Evolutionary conservation across 2,113 vertebrate species (phyloP).

Genomic region (Sander vitreus): DNA sequence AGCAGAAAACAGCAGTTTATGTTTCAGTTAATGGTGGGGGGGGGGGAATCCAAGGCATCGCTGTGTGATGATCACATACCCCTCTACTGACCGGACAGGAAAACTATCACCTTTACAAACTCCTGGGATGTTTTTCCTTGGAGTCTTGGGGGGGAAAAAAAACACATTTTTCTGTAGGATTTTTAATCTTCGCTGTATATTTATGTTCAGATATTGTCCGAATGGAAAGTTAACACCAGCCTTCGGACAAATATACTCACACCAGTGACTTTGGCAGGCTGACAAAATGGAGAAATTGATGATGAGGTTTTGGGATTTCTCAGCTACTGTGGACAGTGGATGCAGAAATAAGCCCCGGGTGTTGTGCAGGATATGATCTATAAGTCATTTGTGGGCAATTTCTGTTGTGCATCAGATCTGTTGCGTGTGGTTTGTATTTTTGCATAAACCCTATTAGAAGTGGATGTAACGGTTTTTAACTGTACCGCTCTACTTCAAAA

Average conservation of each 20-base stretch:
- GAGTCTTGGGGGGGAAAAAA: neutral
- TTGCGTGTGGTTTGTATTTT: neutral
- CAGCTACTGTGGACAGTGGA: neutral
- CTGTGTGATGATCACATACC: neutral
- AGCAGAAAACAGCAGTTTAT: conserved; percentile 12
- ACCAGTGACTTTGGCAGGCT: conserved; percentile 3
- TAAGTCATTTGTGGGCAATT: neutral
- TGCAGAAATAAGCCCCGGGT: neutral
- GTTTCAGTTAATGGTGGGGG: conserved; percentile 22
- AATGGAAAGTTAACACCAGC: conserved; percentile 9
- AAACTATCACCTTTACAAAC: conserved; percentile 8
- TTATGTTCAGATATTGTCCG: conserved; percentile 18
- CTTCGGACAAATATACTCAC: conserved; percentile 8
- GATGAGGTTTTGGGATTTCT: neutral
- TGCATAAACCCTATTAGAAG: neutral
- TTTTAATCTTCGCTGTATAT: conserved; percentile 11
- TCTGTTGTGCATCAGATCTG: neutral
- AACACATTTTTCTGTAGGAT: conserved; percentile 17
- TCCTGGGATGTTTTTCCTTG: conserved; percentile 1
- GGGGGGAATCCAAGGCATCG: neutral
- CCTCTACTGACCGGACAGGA: conserved; percentile 10
- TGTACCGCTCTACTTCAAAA: neutral
- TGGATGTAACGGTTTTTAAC: neutral
- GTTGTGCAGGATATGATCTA: neutral
- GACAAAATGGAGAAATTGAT: neutral